phyloP scores from a whole-genome alignment of 1,140 invertebrate genomes.

The Drosophila biarmipes region DNA sequence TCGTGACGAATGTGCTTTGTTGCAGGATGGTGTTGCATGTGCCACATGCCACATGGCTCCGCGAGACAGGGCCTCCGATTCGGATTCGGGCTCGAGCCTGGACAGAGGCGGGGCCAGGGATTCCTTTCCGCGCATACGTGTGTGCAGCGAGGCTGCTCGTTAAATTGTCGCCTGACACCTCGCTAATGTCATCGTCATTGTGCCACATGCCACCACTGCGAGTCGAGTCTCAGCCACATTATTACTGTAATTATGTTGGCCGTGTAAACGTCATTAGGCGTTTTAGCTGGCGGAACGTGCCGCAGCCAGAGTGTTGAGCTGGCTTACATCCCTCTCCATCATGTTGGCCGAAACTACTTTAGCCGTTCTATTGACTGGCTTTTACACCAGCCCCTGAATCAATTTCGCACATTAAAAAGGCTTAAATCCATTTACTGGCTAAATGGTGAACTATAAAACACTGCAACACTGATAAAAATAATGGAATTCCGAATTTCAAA shows the following conservation, averaged over 20 bases:
- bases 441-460: neutral
- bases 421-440: constrained; percentile 4
- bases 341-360: constrained; percentile 4
- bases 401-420: constrained; percentile 18
- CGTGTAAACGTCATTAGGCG: constrained; percentile 80
- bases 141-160: constrained; percentile 58
- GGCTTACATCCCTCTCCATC: constrained; percentile 44
- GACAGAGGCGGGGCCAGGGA: constrained; percentile 26
- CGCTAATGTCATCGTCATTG: constrained; percentile 75
- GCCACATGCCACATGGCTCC: constrained; percentile 38
- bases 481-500: too few relatives aligned
- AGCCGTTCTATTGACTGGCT: neutral
- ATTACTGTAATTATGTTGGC: constrained; percentile 81
- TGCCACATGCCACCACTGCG: constrained; percentile 5
- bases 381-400: neutral
- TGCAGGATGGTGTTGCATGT: constrained; percentile 57
- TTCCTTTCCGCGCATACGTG: constrained; percentile 68
- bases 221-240: constrained; percentile 64
- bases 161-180: constrained; percentile 81
- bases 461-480: too few relatives aligned
- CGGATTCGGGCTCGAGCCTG: neutral
- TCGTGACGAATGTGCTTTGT: constrained; percentile 75
- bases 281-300: constrained; percentile 61
- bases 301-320: constrained; percentile 14
- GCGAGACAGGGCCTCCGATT: too few relatives aligned